phyloP scores from a whole-genome alignment of 2,888 invertebrate species.

The Oligia fasciuncula region DNA sequence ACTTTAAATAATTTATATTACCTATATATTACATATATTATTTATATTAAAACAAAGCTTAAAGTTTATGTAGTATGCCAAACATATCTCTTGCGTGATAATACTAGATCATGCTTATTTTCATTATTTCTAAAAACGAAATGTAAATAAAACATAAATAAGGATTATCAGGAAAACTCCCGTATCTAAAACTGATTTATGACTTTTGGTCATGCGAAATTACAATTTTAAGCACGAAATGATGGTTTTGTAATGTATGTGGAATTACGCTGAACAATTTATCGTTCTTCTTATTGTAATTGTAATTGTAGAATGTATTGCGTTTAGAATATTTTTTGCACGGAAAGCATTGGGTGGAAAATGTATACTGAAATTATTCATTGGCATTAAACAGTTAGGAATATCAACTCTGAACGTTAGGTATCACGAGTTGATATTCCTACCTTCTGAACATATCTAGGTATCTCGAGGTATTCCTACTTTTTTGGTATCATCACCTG shows the following conservation, averaged over 20 bases:
- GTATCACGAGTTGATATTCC: not conserved
- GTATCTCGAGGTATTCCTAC: not conserved
- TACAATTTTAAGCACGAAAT: conserved; percentile 61
- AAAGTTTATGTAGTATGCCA: conserved; percentile 11
- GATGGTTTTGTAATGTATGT: conserved; percentile 52
- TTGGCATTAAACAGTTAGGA: not conserved
- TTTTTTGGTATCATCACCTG: not conserved
- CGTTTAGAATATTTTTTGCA: not conserved
- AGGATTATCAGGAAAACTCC: conserved; percentile 61
- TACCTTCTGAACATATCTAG: no score
- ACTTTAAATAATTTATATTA: not conserved
- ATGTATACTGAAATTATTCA: conserved; percentile 17
- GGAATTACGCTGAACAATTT: conserved; percentile 39
- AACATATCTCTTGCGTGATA: conserved; percentile 42
- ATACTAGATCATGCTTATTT: conserved; percentile 40
- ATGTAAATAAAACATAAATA: conserved; percentile 61
- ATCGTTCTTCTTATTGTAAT: conserved; percentile 30
- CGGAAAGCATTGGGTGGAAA: not conserved
- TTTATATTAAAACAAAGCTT: not conserved
- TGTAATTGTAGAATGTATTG: conserved; percentile 8
- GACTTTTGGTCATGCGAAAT: conserved; percentile 63
- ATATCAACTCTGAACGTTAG: no score
- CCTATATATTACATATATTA: no score
- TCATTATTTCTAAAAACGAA: conserved; percentile 53
- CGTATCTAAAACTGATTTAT: conserved; percentile 65